A percentile compares a stretch with the other conserved stretches of the same genome.
phyloP scores from a whole-genome alignment of 2,113 vertebrate species.

The Elaphurus davidianus region DNA sequence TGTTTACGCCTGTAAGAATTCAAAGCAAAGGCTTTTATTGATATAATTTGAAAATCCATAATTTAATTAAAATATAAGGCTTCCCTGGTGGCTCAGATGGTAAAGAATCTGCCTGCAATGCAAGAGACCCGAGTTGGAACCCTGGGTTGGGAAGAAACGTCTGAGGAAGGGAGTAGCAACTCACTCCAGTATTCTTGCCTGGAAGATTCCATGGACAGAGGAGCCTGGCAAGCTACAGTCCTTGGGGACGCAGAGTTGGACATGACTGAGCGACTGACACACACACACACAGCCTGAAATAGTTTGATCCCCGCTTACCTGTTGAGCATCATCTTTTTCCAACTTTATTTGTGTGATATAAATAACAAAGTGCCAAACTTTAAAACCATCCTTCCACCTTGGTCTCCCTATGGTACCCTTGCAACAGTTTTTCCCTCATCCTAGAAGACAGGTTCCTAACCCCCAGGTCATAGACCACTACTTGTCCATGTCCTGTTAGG shows the following conservation, averaged over 20 bases:
- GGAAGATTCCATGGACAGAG: neutral
- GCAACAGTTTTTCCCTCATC: too few species aligned
- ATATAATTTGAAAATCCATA: neutral
- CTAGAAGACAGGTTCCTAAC: neutral
- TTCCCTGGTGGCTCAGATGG: neutral
- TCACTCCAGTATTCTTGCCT: neutral
- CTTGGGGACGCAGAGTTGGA: neutral
- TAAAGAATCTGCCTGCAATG: neutral
- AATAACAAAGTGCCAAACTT: neutral
- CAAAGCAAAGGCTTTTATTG: slow-evolving; percentile 14
- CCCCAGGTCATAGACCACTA: neutral
- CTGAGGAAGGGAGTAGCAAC: neutral
- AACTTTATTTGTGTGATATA: neutral
- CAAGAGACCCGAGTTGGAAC: neutral
- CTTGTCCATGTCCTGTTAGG: neutral
- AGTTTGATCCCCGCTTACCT: neutral
- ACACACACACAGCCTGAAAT: neutral
- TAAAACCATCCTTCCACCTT: neutral
- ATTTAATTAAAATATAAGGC: neutral
- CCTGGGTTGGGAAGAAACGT: neutral
- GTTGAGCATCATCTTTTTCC: neutral
- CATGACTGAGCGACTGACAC: neutral
- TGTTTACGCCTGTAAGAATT: neutral
- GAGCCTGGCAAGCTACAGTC: neutral
- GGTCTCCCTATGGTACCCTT: too few species aligned